Conservation (phyloP, 35 echinoderm and acorn worm species). For the Ophiothrix spiculata region DNA sequence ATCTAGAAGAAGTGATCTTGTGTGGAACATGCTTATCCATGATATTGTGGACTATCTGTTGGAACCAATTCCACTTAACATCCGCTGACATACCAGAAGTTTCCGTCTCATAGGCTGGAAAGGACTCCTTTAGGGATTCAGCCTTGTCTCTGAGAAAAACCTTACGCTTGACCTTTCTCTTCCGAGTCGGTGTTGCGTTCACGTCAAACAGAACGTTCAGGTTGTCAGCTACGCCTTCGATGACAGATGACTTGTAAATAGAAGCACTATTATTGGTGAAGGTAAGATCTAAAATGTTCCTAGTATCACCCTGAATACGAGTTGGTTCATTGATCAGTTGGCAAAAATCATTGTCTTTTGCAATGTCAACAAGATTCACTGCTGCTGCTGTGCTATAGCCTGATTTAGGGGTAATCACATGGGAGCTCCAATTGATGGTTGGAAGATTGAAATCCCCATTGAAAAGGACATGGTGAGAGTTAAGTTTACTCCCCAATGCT, state of each 20-base stretch:
- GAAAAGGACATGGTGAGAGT: neutral
- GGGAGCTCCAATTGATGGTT: constrained; percentile 9
- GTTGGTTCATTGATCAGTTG: neutral
- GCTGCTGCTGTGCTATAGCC: neutral
- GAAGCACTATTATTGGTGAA: neutral
- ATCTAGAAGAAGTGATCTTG: neutral
- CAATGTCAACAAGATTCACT: neutral
- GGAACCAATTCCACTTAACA: constrained; percentile 2
- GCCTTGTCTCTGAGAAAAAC: neutral
- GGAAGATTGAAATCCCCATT: neutral
- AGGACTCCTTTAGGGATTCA: neutral
- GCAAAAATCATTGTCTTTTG: neutral
- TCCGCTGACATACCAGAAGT: neutral
- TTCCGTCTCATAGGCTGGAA: neutral
- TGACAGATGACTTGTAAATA: constrained; percentile 1
- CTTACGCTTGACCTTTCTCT: neutral
- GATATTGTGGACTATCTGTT: neutral
- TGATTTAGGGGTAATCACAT: neutral
- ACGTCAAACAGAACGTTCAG: neutral
- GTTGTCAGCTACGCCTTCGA: neutral
- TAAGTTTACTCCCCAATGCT: neutral
- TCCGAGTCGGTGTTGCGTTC: neutral
- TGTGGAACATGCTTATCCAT: constrained; percentile 28
- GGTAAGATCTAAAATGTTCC: constrained; percentile 1
- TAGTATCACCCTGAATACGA: constrained; percentile 6